Evolutionary conservation across 2,888 invertebrate species (phyloP).

Genomic region (Synergus umbraculus): DNA sequence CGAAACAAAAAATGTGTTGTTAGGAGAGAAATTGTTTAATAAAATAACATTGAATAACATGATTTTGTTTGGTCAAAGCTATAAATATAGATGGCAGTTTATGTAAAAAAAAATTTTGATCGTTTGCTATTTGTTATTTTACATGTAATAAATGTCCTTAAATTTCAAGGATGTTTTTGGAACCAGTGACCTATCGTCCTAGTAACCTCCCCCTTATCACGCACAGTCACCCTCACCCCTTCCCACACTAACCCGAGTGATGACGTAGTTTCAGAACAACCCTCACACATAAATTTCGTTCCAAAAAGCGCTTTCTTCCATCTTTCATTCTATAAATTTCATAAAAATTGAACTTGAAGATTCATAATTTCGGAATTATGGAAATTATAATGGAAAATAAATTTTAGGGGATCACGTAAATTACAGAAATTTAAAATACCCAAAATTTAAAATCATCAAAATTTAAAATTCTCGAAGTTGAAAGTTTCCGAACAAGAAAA

Average conservation of each 20-base stretch:
- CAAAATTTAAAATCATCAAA: too few relatives aligned
- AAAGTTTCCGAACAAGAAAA: too few relatives aligned
- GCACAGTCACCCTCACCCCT: not conserved
- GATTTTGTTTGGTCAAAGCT: not conserved
- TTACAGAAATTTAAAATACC: too few relatives aligned
- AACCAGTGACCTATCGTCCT: slow-evolving; percentile 39
- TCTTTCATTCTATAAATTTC: too few relatives aligned
- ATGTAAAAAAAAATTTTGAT: not conserved
- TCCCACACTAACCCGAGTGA: not conserved
- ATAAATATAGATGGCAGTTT: not conserved
- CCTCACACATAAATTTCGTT: slow-evolving; percentile 14
- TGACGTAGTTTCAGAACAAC: slow-evolving; percentile 30
- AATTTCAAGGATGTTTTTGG: slow-evolving; percentile 26
- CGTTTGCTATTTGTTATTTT: not conserved
- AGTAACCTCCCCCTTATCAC: slow-evolving; percentile 35
- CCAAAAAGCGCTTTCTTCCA: not conserved
- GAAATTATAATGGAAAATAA: too few relatives aligned
- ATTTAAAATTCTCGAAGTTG: too few relatives aligned
- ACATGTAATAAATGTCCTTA: slow-evolving; percentile 5
- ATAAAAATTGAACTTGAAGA: too few relatives aligned
- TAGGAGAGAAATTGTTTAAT: not conserved
- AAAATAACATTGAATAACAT: not conserved
- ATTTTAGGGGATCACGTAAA: too few relatives aligned
- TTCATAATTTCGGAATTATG: too few relatives aligned
- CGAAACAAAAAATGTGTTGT: not conserved